A percentile compares a stretch with the other conserved stretches of the same genome.
Evolutionary conservation across 2,797 vertebrate species (phyloP).

Genomic region (Phalanger gymnotis): DNA sequence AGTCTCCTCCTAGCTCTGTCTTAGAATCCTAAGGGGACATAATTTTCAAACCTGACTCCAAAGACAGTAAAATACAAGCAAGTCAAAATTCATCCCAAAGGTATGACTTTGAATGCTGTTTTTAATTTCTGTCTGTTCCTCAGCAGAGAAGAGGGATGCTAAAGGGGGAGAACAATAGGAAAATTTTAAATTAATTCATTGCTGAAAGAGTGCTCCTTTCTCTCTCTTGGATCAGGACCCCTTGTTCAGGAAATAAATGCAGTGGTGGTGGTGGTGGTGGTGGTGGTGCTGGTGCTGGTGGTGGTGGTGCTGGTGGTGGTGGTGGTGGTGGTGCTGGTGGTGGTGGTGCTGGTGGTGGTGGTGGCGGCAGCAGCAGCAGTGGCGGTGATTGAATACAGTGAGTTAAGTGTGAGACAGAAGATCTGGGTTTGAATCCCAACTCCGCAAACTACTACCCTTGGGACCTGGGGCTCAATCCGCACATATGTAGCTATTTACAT

Average conservation of each 20-base stretch:
- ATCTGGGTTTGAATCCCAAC: not conserved
- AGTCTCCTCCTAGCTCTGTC: not conserved
- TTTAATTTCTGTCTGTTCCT: not conserved
- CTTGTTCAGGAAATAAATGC: not conserved
- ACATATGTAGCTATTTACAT: not conserved
- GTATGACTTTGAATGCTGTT: not conserved
- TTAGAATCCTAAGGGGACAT: not conserved
- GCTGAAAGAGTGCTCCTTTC: not conserved
- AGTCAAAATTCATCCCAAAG: not conserved
- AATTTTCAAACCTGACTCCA: not conserved
- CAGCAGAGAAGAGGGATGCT: not conserved
- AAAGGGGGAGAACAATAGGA: not conserved
- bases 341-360: not conserved
- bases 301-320: no score
- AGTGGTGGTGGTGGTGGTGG: no score
- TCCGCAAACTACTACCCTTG: not conserved
- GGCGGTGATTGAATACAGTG: not conserved
- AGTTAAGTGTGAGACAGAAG: not conserved
- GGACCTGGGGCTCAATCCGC: not conserved
- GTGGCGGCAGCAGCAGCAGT: no score
- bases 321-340: no score
- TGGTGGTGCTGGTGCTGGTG: not conserved
- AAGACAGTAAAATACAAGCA: not conserved
- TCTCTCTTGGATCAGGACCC: not conserved
- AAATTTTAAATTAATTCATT: not conserved